phyloP scores from a whole-genome alignment of 2,797 vertebrate genomes.

The Hipposideros larvatus region DNA sequence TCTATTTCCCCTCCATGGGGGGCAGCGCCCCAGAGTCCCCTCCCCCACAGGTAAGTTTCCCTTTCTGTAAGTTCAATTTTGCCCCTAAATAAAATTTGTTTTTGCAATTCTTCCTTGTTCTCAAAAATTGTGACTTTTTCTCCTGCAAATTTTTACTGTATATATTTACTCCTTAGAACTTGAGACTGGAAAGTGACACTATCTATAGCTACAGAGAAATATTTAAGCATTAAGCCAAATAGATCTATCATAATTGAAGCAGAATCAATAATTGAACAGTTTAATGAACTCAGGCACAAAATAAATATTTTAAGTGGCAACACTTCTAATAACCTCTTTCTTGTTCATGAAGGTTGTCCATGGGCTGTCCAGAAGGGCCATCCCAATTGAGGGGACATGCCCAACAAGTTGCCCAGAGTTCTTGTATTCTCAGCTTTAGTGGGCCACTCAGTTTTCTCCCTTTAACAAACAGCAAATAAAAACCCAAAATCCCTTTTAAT shows the following conservation, averaged over 20 bases:
- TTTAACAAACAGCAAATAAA: slow-evolving; percentile 58
- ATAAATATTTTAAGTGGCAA: slow-evolving; percentile 41
- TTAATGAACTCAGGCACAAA: slow-evolving; percentile 63
- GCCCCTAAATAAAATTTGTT: not conserved
- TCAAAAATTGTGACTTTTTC: not conserved
- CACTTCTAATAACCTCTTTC: slow-evolving; percentile 47
- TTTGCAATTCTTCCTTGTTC: not conserved
- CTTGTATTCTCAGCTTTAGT: not conserved
- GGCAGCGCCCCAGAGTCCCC: not conserved
- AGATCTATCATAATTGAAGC: slow-evolving; percentile 19
- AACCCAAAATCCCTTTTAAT: not conserved
- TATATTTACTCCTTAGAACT: slow-evolving; percentile 1
- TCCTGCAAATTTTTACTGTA: not conserved
- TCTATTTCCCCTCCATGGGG: slow-evolving; percentile 51
- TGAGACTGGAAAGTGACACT: not conserved
- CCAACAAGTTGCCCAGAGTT: not conserved
- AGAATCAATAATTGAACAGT: slow-evolving; percentile 56
- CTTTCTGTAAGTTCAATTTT: not conserved
- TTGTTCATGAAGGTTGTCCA: not conserved
- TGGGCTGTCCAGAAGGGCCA: not conserved
- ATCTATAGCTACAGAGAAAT: slow-evolving; percentile 13
- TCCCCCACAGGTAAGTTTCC: not conserved
- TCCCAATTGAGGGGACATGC: not conserved
- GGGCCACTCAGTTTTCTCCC: slow-evolving; percentile 17
- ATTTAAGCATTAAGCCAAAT: slow-evolving; percentile 5